Evolutionary conservation across 2,888 invertebrate species (phyloP).

Genomic region (Nemapogon koenigi): DNA sequence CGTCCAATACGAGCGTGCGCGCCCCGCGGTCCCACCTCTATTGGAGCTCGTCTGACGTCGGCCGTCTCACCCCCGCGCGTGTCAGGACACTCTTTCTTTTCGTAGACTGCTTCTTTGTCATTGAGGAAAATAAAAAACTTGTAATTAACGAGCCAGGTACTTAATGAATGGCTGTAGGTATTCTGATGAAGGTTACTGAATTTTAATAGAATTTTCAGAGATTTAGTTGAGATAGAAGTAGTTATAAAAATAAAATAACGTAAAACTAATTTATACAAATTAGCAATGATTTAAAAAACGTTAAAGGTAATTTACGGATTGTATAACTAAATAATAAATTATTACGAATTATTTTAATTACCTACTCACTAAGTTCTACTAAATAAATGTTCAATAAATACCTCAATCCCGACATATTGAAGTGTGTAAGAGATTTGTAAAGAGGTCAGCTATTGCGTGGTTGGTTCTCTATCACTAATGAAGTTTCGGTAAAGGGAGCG

Average conservation of each 20-base stretch:
- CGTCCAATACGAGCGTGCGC: constrained; percentile 33
- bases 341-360: no score
- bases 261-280: no score
- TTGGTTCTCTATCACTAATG: constrained; percentile 5
- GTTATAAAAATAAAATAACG: no score
- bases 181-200: constrained; percentile 15
- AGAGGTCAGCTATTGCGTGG: constrained; percentile 5
- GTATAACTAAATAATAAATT: no score
- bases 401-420: no score
- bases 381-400: no score
- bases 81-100: constrained; percentile 66
- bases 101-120: constrained; percentile 65
- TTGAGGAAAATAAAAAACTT: constrained; percentile 65
- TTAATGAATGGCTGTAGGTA: constrained; percentile 49
- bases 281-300: no score
- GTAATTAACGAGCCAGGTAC: constrained; percentile 63
- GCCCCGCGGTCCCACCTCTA: constrained; percentile 29
- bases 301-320: no score
- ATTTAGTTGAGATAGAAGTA: no score
- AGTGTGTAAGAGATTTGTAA: no score
- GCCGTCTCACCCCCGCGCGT: constrained; percentile 42
- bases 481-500: constrained; percentile 6
- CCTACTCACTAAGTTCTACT: no score
- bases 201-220: no score
- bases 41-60: constrained; percentile 27